A percentile compares a stretch with the other conserved stretches of the same genome.
Conservation (phyloP, 2,888 invertebrate genomes). For the Fragum whitleyi region DNA sequence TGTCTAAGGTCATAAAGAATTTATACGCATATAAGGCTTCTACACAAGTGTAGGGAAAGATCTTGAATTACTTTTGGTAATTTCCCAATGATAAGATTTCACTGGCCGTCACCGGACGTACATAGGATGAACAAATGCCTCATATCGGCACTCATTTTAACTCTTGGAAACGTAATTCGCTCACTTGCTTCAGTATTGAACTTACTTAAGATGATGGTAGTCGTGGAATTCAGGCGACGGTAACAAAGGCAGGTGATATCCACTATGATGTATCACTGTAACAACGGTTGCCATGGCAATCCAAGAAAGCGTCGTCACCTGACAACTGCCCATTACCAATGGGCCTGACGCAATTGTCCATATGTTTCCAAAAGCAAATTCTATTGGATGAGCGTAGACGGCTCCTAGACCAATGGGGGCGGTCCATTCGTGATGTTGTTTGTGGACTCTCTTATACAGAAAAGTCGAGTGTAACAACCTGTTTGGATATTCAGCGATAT, state of each 20-base stretch:
- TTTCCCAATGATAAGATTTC: no score
- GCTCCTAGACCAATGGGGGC: slow-evolving; percentile 93
- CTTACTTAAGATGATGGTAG: slow-evolving; percentile 92
- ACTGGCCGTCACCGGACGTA: no score
- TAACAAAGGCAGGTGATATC: slow-evolving; percentile 94
- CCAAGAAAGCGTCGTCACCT: slow-evolving; percentile 88
- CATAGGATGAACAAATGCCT: no score
- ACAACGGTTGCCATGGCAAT: slow-evolving; percentile 91
- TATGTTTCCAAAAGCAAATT: slow-evolving; percentile 91
- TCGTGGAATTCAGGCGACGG: slow-evolving; percentile 94
- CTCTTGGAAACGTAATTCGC: no score
- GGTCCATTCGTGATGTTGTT: slow-evolving; percentile 95
- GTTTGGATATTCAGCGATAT: slow-evolving; percentile 65
- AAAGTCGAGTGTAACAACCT: slow-evolving; percentile 90
- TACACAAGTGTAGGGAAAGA: no score
- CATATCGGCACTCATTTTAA: no score
- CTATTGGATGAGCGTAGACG: slow-evolving; percentile 92
- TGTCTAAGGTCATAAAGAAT: no score
- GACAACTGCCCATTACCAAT: slow-evolving; percentile 88
- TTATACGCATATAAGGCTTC: no score
- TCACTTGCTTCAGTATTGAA: no score
- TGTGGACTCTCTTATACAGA: slow-evolving; percentile 93
- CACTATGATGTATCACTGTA: slow-evolving; percentile 93
- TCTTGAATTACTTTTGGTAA: no score
- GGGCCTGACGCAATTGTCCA: slow-evolving; percentile 90